phyloP scores from a whole-genome alignment of 2,797 vertebrate genomes.

The Vultur gryphus region DNA sequence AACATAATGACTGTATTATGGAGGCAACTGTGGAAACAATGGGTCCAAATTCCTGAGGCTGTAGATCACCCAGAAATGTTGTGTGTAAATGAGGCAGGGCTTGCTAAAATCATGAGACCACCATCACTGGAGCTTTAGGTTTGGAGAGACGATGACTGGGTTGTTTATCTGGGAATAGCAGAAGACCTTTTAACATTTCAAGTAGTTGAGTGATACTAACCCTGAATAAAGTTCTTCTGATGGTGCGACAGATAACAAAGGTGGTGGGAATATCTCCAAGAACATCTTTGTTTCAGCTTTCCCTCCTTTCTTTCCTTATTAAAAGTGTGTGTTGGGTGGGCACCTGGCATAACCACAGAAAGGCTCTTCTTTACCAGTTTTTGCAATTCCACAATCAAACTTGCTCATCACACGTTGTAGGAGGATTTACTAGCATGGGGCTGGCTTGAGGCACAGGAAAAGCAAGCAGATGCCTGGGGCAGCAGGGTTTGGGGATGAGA shows the following conservation, averaged over 20 bases:
- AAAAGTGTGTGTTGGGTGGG: neutral
- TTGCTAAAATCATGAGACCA: neutral
- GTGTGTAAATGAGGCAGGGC: neutral
- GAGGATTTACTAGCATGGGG: neutral
- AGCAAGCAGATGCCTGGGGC: neutral
- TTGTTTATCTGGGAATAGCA: neutral
- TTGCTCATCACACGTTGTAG: fast-evolving
- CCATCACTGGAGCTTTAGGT: neutral
- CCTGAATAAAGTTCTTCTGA: fast-evolving
- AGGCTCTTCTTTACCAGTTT: neutral
- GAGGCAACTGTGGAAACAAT: neutral
- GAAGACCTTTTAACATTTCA: neutral
- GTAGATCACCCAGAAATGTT: neutral
- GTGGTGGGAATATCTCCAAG: neutral
- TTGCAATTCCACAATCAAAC: neutral
- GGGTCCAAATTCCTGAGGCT: neutral
- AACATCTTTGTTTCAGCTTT: neutral
- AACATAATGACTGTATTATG: neutral
- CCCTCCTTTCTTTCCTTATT: neutral
- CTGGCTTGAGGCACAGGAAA: neutral
- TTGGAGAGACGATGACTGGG: neutral
- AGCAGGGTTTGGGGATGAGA: neutral
- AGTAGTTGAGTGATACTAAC: neutral
- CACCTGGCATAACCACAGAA: neutral
- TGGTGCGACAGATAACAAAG: fast-evolving